Conservation (phyloP, 2,113 vertebrate genomes). For the Quiscalus mexicanus region DNA sequence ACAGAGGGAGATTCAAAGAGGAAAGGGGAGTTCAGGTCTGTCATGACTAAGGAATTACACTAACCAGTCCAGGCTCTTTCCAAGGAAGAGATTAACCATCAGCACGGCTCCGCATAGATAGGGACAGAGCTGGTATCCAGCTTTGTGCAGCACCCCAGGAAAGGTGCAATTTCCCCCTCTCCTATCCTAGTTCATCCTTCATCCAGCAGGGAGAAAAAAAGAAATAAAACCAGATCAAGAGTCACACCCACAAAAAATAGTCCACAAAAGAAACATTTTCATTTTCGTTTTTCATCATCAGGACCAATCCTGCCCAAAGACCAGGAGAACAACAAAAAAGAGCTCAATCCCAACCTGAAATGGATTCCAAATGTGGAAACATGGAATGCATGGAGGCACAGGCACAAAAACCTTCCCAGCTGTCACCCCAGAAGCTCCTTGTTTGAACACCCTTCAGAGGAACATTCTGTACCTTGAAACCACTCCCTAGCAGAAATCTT, state of each 20-base stretch:
- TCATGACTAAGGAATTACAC: neutral
- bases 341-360: neutral
- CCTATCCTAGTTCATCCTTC: neutral
- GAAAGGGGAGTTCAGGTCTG: neutral
- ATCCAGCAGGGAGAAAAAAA: neutral
- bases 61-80: neutral
- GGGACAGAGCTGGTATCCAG: neutral
- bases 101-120: neutral
- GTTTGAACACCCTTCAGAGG: neutral
- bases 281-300: neutral
- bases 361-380: neutral
- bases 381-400: fast-evolving
- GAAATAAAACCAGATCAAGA: neutral
- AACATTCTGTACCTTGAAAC: conserved; percentile 1
- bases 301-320: neutral
- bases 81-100: neutral
- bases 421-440: neutral
- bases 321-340: neutral
- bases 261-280: neutral
- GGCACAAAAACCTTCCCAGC: fast-evolving
- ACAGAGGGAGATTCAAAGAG: fast-evolving
- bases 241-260: fast-evolving
- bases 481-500: neutral
- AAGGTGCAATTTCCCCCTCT: neutral
- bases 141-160: neutral